Evolutionary conservation across 1,140 invertebrate species (phyloP), one percentile per base, ranked within the genome.

Genomic region (Lepidurus packardi): DNA sequence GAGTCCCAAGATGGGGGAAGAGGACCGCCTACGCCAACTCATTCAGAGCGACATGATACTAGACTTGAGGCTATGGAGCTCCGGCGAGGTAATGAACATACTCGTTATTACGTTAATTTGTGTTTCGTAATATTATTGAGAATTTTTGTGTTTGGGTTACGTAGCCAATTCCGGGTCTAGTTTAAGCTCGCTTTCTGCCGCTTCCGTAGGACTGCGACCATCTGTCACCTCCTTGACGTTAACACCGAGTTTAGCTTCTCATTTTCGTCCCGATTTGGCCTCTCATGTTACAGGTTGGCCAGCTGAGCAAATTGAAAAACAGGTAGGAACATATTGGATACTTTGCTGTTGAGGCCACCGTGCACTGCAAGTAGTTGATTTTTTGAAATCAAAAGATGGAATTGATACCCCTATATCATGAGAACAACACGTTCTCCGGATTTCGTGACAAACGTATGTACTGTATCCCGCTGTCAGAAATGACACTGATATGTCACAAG

Each of bases 281-380:
- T 89, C 90, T 82, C 96, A 98, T 86, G 95, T 98, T 77, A 90
- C 90, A 80, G 93, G 92, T 74, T 98, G 96, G 93, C 94, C 94
- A 78, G 94, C 94, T 16, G 95, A 98, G 83, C 91, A 92, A 82
- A 87, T 95, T 80, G 95, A 98, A 86, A 94, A 93, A 89, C 95
- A 97, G 90, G 95, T 96, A 86, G 78, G 82, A 1, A 9, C 3
- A 45, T 41, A 16, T 7, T 21, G 53, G 3, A 34, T 34, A 3
- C 3, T 34, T 34, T 2, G 34, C 4, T 2, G 3, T 34, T 34
- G 25, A 34, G 34, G 3, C 25, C 25, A 25, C 25, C n/a, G n/a
- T n/a, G n/a, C n/a, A 34, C 25, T 34, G 25, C 2, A 34, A 34
- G 34, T 34, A 34, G 34, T 34, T 34, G 34, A 34, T 34, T 34